Evolutionary conservation across 2,888 invertebrate genomes (phyloP), one percentile per base, ranked within the genome.

Genomic region (Drosophila merina): DNA sequence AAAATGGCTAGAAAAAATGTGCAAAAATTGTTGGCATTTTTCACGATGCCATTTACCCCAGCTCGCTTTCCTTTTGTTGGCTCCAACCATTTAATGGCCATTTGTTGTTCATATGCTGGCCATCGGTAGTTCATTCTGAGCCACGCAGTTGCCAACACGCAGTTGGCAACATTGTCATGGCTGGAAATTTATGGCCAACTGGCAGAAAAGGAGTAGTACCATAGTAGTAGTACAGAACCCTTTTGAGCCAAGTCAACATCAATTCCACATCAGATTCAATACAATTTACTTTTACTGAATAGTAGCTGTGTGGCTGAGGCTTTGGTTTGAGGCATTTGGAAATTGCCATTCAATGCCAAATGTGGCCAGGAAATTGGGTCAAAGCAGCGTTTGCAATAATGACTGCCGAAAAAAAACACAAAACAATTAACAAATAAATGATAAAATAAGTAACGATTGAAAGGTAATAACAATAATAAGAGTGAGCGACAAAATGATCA

Each of bases 401-500:
- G 64, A 52, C 31, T 26, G 63, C 74, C 72, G 67, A 58, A 56
- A 66, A 40, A 59, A 50, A 20, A 64, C 33, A 45, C 72, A 45
- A 48, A 54, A 72, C 49, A 36, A 36, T 36, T 36, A 36, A 36
- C 12, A 66, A 73, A 56, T 52, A 49, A 59, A 60, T 31, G 50
- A 33, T 60, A 71, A 78, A 64, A 75, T 52, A 67, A 84, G 75
- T 72, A 80, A 75, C 72, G 71, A 84, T 75, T 72, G 49, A 80
- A 77, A 79, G 76, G 79, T 81, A 73, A 74, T 73, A 76, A 76
- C 75, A 84, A 82, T 85, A 82, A 85, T 85, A 76, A 85, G 79
- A 72, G 60, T 59, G 72, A 76, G 63, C 80, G 82, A 82, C 79
- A 86, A 78, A 75, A 74, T 72, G 76, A 54, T 66, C 55, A 70